phyloP scores from a whole-genome alignment of 2,797 vertebrate genomes.

The Lophius americanus region DNA sequence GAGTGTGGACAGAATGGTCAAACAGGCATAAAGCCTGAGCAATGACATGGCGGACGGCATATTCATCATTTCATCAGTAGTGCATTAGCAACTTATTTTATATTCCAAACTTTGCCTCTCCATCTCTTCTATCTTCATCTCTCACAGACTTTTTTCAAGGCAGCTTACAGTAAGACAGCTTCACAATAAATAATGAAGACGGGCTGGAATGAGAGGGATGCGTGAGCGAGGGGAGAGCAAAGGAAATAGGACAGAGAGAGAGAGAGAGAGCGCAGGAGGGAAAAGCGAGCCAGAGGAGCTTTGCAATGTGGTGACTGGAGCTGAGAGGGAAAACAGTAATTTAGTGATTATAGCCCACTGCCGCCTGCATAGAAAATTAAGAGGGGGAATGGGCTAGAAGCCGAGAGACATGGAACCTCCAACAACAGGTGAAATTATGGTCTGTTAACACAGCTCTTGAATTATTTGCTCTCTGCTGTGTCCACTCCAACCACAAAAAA shows the following conservation, averaged over 20 bases:
- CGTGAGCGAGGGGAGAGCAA: conserved; percentile 19
- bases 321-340: conserved; percentile 81
- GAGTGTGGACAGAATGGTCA: conserved; percentile 54
- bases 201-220: conserved; percentile 41
- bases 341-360: conserved; percentile 81
- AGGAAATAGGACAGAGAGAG: conserved; percentile 60
- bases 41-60: conserved; percentile 24
- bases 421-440: conserved; percentile 62
- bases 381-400: conserved; percentile 23
- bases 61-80: conserved; percentile 72
- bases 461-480: conserved; percentile 56
- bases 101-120: conserved; percentile 56
- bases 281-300: conserved; percentile 40
- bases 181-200: conserved; percentile 67
- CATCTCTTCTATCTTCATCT: conserved; percentile 37
- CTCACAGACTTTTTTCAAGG: conserved; percentile 35
- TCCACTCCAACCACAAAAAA: conserved; percentile 39
- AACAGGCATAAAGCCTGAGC: conserved; percentile 36
- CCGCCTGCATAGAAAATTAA: conserved; percentile 59
- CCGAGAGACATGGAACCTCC: conserved; percentile 48
- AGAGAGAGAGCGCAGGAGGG: conserved; percentile 29
- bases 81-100: conserved; percentile 68
- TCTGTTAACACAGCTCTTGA: conserved; percentile 73
- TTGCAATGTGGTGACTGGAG: conserved; percentile 68
- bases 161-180: conserved; percentile 68